These are phyloP conservation scores for Orientallactaga sibirica DNA, from an alignment of 2,797 vertebrate species.

Conservation along the genomic window DNA sequence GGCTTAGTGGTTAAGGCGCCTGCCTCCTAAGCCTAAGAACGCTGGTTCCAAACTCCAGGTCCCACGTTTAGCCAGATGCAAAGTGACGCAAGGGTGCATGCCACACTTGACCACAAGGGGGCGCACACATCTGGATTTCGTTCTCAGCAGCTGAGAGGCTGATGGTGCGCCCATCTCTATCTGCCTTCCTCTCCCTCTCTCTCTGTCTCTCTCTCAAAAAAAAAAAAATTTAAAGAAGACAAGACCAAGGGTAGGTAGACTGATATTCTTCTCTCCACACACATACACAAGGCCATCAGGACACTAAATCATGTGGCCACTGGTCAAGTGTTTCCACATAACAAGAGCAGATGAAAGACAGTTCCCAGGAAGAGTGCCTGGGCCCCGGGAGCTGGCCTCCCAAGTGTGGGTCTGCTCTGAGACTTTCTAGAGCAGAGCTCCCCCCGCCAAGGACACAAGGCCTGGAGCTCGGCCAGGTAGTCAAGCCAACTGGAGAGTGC, in stretches of 20 bases:
- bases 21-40: no score
- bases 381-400: background rate
- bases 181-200: no score
- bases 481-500: background rate
- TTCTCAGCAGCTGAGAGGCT: no score
- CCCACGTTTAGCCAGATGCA: no score
- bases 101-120: no score
- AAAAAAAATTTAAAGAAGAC: background rate
- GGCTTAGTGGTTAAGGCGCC: no score
- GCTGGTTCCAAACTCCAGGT: no score
- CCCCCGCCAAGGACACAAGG: background rate
- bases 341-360: accelerated
- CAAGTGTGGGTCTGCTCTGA: background rate
- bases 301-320: background rate
- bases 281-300: background rate
- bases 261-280: background rate
- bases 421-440: background rate
- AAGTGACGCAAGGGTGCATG: no score
- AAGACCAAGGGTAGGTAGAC: background rate
- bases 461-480: background rate
- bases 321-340: background rate
- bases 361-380: background rate
- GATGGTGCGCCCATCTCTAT: no score
- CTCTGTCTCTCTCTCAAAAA: no score
- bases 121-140: no score